phyloP scores from a whole-genome alignment of 2,888 invertebrate species.

The Serripes groenlandicus region DNA sequence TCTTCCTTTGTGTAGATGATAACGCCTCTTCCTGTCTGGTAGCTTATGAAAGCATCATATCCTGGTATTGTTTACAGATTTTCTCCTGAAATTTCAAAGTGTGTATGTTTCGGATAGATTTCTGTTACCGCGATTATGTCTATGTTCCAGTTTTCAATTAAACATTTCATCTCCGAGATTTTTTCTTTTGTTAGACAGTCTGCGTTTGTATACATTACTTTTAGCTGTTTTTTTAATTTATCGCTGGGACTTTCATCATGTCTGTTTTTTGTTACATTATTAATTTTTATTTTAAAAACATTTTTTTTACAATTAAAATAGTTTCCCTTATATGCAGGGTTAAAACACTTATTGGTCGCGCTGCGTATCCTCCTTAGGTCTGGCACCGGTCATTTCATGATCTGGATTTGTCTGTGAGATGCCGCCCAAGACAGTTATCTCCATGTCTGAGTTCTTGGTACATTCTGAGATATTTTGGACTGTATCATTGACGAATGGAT shows the following conservation, averaged over 20 bases:
- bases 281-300: not conserved
- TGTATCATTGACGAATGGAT: too few species aligned
- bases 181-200: slow-evolving; percentile 24
- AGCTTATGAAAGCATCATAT: too few species aligned
- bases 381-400: too few species aligned
- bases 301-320: not conserved
- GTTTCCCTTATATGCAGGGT: not conserved
- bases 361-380: too few species aligned
- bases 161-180: not conserved
- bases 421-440: too few species aligned
- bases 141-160: not conserved
- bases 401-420: too few species aligned
- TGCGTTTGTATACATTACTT: slow-evolving; percentile 8
- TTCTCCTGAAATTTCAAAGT: too few species aligned
- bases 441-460: too few species aligned
- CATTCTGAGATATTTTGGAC: too few species aligned
- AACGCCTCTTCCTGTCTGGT: not conserved
- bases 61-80: too few species aligned
- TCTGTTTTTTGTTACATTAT: not conserved
- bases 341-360: not conserved
- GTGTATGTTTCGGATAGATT: slow-evolving; percentile 6
- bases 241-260: not conserved
- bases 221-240: not conserved
- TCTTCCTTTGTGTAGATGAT: not conserved
- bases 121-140: slow-evolving; percentile 21